Evolutionary conservation across 2,888 invertebrate species (phyloP).

Genomic region (Petrophora chlorosata): DNA sequence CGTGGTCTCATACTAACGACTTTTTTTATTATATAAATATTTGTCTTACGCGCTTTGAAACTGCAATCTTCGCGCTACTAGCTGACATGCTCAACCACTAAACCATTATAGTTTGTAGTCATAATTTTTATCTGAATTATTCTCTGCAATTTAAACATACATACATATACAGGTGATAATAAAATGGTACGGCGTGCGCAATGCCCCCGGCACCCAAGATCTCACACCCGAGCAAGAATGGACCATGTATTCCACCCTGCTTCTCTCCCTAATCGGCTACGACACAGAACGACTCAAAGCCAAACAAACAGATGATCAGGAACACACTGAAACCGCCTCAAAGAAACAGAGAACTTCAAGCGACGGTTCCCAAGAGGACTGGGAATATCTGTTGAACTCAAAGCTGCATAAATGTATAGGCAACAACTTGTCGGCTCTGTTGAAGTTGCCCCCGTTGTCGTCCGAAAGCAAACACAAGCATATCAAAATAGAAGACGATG

Average conservation of each 20-base stretch:
- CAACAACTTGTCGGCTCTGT: conserved; percentile 64
- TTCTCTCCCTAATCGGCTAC: conserved; percentile 88
- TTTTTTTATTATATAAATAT: too few species aligned
- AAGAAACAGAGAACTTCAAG: conserved; percentile 93
- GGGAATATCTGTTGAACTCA: conserved; percentile 87
- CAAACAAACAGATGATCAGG: conserved; percentile 65
- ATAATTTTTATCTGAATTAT: too few species aligned
- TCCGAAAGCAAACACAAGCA: conserved; percentile 39
- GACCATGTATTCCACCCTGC: conserved; percentile 87
- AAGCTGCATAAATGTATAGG: conserved; percentile 81
- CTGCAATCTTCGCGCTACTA: too few species aligned
- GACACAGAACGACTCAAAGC: conserved; percentile 84
- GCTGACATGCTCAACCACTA: too few species aligned
- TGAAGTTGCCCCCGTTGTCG: conserved; percentile 59
- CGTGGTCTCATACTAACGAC: too few species aligned
- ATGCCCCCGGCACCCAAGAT: conserved; percentile 93
- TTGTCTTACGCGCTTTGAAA: too few species aligned
- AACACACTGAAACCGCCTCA: conserved; percentile 64
- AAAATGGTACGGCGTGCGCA: conserved; percentile 94
- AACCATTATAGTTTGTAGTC: too few species aligned
- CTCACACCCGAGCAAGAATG: conserved; percentile 91
- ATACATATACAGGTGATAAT: conserved; percentile 80
- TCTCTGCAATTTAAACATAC: background rate
- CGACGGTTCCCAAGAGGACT: conserved; percentile 91
- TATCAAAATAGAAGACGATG: conserved; percentile 41